Base-by-base conservation (phyloP, 2,888 invertebrate genomes). In the Machimus atricapillus region DNA sequence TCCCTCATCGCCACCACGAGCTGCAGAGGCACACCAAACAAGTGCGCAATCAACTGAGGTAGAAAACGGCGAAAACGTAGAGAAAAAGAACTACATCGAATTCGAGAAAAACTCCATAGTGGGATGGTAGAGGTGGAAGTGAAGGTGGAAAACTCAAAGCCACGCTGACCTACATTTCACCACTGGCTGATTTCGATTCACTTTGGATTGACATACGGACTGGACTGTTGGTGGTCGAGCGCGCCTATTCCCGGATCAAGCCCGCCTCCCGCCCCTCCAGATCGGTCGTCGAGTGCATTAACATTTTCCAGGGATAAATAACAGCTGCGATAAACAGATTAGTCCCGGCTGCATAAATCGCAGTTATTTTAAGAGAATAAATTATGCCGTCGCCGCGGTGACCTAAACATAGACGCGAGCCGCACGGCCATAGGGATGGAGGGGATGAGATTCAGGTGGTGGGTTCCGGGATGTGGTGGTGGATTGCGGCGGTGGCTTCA, bases 261-360 rank as follows among this genome's bases (percentile, higher is more conserved):
- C 66, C 27, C 52, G n/a, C 52, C 27, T 27, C 9, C 27, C 23
- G 23, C n/a, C n/a, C 52, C 52, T 52, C 52, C 52, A 16, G 52
- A 46, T 16, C n/a, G 19, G 79, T 27, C 16, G 79, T 8, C 23
- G 78, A 27, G 52, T 79, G 52, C 27, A 79, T 79, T 79, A 79
- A 79, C 79, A 79, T 79, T 79, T 78, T 79, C 79, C 79, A 79
- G 79, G 79, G 79, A 79, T 79, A 79, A 79, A 79, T 79, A 79
- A 79, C 79, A 52, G 31, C 52, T 52, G 79, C 52, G 46, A 79
- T 79, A 79, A 79, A 79, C 52, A 79, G 79, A 79, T 79, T 79
- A 79, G 79, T 46, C 79, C 31, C 27, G 79, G 40, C 40, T 79
- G 52, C 52, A 79, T 79, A 79, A 79, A 79, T 79, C 79, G 31